A percentile compares a stretch with the other conserved stretches of the same genome.
These are phyloP conservation scores for Monochamus saltuarius DNA, from an alignment of 1,140 invertebrate genomes.

Conservation along the genomic window DNA sequence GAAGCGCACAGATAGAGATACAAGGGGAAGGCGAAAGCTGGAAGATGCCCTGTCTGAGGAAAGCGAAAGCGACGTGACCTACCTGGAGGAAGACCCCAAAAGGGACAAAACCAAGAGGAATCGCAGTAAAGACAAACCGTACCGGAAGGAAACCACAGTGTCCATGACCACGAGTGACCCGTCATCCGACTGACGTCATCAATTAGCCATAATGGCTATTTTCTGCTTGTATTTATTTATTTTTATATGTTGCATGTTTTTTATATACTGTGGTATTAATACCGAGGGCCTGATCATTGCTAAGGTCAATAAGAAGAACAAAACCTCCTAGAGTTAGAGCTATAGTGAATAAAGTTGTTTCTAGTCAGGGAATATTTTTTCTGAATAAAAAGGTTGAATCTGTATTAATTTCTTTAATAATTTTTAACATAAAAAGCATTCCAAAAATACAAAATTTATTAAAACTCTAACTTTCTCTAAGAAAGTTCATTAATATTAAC, in stretches of 20 bases:
- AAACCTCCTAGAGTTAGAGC: constrained; percentile 16
- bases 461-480: no score
- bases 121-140: constrained; percentile 25
- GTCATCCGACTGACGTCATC: constrained; percentile 59
- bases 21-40: constrained; percentile 29
- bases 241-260: constrained; percentile 56
- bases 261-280: constrained; percentile 60
- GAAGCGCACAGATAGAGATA: constrained; percentile 36
- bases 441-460: no score
- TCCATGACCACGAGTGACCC: constrained; percentile 44
- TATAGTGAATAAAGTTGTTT: background rate
- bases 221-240: constrained; percentile 61
- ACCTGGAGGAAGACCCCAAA: constrained; percentile 30
- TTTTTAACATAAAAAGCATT: no score
- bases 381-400: no score
- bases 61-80: constrained; percentile 37
- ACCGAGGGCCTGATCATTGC: constrained; percentile 53
- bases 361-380: no score
- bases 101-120: constrained; percentile 18
- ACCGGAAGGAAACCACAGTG: constrained; percentile 37
- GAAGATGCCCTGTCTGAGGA: constrained; percentile 40
- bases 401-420: no score
- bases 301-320: constrained; percentile 40
- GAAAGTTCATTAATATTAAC: no score
- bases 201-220: constrained; percentile 58